These are phyloP conservation scores for Trachelus tabidus DNA, from an alignment of 2,888 invertebrate genomes.

Conservation along the genomic window DNA sequence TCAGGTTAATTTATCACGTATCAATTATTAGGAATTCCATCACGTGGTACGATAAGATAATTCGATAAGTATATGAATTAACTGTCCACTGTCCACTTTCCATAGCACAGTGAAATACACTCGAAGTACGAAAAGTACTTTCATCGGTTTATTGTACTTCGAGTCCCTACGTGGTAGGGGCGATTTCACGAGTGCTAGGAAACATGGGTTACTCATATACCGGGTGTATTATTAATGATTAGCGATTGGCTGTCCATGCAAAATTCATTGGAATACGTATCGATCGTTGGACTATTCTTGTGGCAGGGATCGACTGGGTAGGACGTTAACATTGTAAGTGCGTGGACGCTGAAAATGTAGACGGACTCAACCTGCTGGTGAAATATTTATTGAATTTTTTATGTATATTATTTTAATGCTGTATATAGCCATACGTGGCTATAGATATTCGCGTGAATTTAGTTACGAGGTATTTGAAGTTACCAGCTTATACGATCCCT, in stretches of 20 bases:
- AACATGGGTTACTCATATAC: background rate
- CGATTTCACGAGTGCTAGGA: background rate
- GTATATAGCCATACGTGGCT: background rate
- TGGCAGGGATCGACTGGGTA: background rate
- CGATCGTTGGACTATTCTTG: background rate
- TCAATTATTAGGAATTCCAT: background rate
- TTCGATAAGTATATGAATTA: background rate
- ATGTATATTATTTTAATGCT: background rate
- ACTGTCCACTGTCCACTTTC: too few relatives aligned
- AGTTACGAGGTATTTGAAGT: slow-evolving; percentile 18
- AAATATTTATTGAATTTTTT: background rate
- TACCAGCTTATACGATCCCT: slow-evolving; percentile 14
- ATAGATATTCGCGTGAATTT: slow-evolving; percentile 13
- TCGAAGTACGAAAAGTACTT: background rate
- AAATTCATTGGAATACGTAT: background rate
- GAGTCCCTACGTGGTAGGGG: background rate
- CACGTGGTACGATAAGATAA: background rate
- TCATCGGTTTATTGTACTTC: background rate
- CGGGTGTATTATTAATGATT: background rate
- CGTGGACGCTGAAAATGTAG: background rate
- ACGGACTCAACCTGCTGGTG: background rate
- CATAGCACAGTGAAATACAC: background rate
- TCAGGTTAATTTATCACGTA: slow-evolving; percentile 8
- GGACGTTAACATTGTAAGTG: background rate
- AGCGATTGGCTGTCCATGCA: background rate